Percentiles rank a stretch among this genome's conserved stretches.
Evolutionary conservation across 2,888 invertebrate species (phyloP).

Genomic region (Metallyticus violacea): DNA sequence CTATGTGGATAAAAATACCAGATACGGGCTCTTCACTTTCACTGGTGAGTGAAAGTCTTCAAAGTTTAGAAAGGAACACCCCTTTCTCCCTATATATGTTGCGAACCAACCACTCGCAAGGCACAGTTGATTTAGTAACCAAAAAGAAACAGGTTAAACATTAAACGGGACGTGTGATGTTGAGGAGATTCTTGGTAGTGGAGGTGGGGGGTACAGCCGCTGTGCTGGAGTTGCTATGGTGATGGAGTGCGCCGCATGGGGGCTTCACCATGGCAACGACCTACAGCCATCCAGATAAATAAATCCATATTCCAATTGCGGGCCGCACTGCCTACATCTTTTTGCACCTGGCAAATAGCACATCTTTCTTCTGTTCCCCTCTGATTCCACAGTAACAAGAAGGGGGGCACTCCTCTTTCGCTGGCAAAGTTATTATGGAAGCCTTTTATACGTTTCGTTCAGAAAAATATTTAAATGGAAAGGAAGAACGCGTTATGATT

Average conservation of each 20-base stretch:
- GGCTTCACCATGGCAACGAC: slow-evolving; percentile 23
- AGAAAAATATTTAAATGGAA: background rate
- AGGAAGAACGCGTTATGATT: background rate
- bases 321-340: background rate
- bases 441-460: background rate
- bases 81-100: background rate
- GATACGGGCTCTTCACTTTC: too few relatives aligned
- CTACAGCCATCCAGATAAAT: slow-evolving; percentile 12
- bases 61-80: background rate
- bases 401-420: background rate
- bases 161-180: background rate
- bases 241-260: slow-evolving; percentile 13
- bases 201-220: background rate
- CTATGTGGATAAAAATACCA: too few relatives aligned
- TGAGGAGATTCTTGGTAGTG: background rate
- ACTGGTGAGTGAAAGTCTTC: background rate
- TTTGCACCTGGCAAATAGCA: background rate
- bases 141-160: background rate
- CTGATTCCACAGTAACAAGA: background rate
- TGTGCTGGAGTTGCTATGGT: slow-evolving; percentile 17
- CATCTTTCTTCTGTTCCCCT: background rate
- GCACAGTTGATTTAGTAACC: background rate
- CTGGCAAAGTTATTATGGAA: background rate
- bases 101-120: background rate
- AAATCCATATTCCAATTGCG: slow-evolving; percentile 13